Conservation (phyloP, 1,140 invertebrate genomes). For the Camponotus pennsylvanicus region DNA sequence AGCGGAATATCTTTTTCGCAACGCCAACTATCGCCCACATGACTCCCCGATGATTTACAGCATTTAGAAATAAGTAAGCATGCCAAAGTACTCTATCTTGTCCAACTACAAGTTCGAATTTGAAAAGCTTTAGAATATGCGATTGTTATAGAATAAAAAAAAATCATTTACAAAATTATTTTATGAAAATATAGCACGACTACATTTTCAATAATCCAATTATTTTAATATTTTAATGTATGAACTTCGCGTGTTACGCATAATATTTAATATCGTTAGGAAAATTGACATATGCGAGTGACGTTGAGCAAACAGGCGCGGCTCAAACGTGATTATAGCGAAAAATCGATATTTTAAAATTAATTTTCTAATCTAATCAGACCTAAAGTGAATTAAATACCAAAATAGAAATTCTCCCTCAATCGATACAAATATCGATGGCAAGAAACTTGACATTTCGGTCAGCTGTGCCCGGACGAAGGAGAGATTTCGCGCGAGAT, state of each 20-base stretch:
- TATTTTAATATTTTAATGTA: neutral
- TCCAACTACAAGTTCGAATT: slow-evolving; percentile 23
- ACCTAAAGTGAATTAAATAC: neutral
- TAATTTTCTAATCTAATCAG: neutral
- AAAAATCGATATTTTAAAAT: neutral
- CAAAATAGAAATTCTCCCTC: neutral
- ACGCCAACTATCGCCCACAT: slow-evolving; percentile 53
- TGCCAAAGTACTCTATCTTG: neutral
- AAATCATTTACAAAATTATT: neutral
- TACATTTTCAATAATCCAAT: no score
- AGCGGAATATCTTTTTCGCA: slow-evolving; percentile 60
- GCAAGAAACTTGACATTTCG: neutral
- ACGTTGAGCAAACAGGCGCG: neutral
- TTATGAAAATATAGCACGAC: neutral
- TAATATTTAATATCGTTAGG: neutral
- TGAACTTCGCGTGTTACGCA: neutral
- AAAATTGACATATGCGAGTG: neutral
- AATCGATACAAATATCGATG: neutral
- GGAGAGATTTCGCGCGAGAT: slow-evolving; percentile 27
- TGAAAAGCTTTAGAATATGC: neutral
- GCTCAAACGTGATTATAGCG: neutral
- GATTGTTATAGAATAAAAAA: neutral
- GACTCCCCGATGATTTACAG: slow-evolving; percentile 59
- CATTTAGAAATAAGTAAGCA: neutral
- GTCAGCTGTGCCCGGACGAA: neutral